These are phyloP conservation scores for Monoplex corrugatus DNA, from an alignment of 2,888 invertebrate species.

Conservation along the genomic window DNA sequence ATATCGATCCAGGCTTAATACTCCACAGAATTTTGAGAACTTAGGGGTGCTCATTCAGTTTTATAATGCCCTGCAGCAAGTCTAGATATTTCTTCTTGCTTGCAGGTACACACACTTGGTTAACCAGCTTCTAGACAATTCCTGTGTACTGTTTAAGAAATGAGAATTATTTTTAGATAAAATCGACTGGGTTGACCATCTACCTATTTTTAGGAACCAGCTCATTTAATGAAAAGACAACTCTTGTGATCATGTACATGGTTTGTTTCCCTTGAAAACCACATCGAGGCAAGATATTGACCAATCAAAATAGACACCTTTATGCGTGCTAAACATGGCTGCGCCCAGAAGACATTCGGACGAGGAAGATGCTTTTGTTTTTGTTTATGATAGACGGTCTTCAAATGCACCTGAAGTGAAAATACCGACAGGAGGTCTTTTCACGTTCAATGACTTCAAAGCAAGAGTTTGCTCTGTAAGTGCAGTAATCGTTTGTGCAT, in stretches of 20 bases:
- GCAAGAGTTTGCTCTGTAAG: constrained; percentile 63
- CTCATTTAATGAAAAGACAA: no score
- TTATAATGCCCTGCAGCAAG: no score
- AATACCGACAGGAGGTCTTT: constrained; percentile 71
- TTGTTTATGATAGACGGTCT: constrained; percentile 76
- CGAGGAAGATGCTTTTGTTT: constrained; percentile 76
- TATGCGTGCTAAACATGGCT: constrained; percentile 66
- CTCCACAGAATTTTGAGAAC: no score
- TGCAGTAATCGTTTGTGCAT: constrained; percentile 18
- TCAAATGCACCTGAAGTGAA: constrained; percentile 73
- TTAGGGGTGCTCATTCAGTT: no score
- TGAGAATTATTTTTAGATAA: no score
- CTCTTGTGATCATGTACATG: neutral
- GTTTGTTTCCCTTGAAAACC: neutral
- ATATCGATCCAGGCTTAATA: no score
- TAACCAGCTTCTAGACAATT: no score
- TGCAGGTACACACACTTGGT: no score
- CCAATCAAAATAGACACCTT: constrained; percentile 22
- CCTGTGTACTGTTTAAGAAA: no score
- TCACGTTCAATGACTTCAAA: constrained; percentile 71
- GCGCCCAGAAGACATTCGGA: constrained; percentile 64
- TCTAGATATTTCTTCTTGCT: no score
- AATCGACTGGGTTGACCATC: no score
- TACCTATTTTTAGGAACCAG: no score
- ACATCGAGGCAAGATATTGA: neutral